Evolutionary conservation across 2,113 vertebrate species (phyloP).

Genomic region (Bubo scandiacus): DNA sequence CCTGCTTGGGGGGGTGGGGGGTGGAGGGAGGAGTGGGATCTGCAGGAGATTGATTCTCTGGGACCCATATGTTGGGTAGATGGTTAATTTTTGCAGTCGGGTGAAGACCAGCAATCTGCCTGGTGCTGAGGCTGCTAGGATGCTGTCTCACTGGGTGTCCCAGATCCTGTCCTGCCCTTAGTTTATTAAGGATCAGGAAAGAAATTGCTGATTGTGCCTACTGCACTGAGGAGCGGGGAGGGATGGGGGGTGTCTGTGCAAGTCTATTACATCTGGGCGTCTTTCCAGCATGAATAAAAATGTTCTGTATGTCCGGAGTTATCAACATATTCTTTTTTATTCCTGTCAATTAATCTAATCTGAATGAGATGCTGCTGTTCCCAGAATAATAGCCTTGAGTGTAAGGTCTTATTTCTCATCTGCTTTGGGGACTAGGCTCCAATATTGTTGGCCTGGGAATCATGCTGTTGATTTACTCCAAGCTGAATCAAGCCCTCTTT

Average conservation of each 20-base stretch:
- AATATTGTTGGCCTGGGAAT: neutral
- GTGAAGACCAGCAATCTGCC: neutral
- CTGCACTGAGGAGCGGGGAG: neutral
- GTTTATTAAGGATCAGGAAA: constrained; percentile 14
- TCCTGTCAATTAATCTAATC: constrained; percentile 58
- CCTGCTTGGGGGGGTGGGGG: neutral
- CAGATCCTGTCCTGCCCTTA: neutral
- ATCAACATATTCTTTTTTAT: constrained; percentile 45
- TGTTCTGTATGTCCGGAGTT: constrained; percentile 11
- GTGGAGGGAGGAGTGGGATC: constrained; percentile 10
- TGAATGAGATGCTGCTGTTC: neutral
- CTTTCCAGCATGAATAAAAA: constrained; percentile 54
- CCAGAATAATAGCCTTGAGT: neutral
- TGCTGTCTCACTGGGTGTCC: neutral
- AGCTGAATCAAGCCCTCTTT: neutral
- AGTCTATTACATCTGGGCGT: constrained; percentile 57
- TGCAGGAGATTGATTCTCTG: constrained; percentile 32
- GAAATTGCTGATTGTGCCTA: constrained; percentile 8
- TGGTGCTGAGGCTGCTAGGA: neutral
- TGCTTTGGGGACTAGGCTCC: neutral
- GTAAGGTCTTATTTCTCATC: constrained; percentile 24
- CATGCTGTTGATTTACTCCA: neutral
- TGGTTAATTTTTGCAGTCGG: constrained; percentile 34
- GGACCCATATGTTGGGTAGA: constrained; percentile 55
- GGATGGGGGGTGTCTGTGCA: neutral